phyloP scores from a whole-genome alignment of 2,888 invertebrate species.

The Pseudolycoriella hygida region DNA sequence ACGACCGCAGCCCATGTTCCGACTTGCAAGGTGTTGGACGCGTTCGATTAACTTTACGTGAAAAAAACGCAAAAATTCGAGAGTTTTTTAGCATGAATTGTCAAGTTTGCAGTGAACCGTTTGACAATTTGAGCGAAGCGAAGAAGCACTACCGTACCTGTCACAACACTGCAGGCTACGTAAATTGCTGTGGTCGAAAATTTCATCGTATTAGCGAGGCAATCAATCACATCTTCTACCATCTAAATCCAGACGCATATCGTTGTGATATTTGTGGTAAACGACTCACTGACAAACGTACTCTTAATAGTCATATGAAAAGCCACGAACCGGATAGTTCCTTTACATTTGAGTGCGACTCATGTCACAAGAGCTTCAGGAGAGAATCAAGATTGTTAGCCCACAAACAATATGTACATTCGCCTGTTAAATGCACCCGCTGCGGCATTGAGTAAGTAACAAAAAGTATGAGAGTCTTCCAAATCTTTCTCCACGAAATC shows the following conservation, averaged over 20 bases:
- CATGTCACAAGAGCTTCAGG: too few relatives aligned
- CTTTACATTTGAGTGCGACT: too few relatives aligned
- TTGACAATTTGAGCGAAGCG: slow-evolving; percentile 20
- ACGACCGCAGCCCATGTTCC: too few relatives aligned
- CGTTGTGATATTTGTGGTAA: slow-evolving; percentile 2
- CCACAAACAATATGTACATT: too few relatives aligned
- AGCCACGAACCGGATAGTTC: background rate
- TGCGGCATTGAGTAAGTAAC: too few relatives aligned
- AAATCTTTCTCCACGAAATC: too few relatives aligned
- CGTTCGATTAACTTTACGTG: too few relatives aligned
- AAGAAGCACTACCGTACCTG: slow-evolving; percentile 21
- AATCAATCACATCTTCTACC: slow-evolving; percentile 24
- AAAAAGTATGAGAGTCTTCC: too few relatives aligned
- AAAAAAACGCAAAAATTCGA: slow-evolving; percentile 15
- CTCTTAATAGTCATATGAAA: slow-evolving; percentile 20
- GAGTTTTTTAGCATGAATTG: slow-evolving; percentile 23
- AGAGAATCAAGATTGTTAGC: too few relatives aligned
- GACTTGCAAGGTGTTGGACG: too few relatives aligned
- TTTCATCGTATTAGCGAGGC: slow-evolving; percentile 22
- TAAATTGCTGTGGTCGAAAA: slow-evolving; percentile 24
- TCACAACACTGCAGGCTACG: slow-evolving; percentile 22
- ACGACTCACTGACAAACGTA: slow-evolving; percentile 23
- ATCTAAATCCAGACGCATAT: slow-evolving; percentile 25
- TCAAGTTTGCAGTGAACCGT: slow-evolving; percentile 18
- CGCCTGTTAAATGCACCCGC: too few relatives aligned